These are phyloP conservation scores for Lasioglossum baleicum DNA, from an alignment of 1,140 invertebrate species.

Conservation along the genomic window DNA sequence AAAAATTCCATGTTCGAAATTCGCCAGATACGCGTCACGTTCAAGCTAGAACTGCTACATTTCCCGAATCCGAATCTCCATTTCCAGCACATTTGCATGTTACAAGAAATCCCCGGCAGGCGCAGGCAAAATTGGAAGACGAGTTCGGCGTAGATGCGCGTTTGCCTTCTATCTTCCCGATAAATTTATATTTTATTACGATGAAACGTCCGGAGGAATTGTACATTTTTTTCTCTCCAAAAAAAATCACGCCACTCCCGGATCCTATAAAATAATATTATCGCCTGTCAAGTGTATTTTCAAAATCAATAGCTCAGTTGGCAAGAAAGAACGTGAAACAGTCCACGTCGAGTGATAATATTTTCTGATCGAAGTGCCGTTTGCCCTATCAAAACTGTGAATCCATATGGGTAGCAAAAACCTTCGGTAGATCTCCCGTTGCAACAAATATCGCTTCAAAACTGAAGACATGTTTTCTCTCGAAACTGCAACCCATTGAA, in stretches of 20 bases:
- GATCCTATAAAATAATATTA: constrained; percentile 6
- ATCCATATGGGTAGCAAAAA: too few relatives aligned
- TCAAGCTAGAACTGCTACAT: background rate
- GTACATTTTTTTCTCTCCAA: background rate
- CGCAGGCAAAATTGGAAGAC: constrained; percentile 10
- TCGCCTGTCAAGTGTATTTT: background rate
- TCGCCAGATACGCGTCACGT: background rate
- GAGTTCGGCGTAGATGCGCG: background rate
- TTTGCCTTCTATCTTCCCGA: background rate
- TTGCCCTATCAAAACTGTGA: too few relatives aligned
- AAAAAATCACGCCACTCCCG: too few relatives aligned
- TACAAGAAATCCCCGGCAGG: constrained; percentile 9
- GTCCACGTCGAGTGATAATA: background rate
- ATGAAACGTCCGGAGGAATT: background rate
- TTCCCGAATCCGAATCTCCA: constrained; percentile 9
- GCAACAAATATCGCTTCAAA: too few relatives aligned
- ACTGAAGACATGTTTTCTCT: too few relatives aligned
- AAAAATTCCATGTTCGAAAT: background rate
- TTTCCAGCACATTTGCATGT: constrained; percentile 15
- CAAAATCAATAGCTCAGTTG: background rate
- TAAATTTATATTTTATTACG: constrained; percentile 12
- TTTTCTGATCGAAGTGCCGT: background rate
- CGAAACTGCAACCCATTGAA: too few relatives aligned
- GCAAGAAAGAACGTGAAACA: background rate
- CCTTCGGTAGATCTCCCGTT: too few relatives aligned